These are phyloP conservation scores for Enhydra lutris DNA, from an alignment of 2,113 vertebrate species.

Conservation along the genomic window DNA sequence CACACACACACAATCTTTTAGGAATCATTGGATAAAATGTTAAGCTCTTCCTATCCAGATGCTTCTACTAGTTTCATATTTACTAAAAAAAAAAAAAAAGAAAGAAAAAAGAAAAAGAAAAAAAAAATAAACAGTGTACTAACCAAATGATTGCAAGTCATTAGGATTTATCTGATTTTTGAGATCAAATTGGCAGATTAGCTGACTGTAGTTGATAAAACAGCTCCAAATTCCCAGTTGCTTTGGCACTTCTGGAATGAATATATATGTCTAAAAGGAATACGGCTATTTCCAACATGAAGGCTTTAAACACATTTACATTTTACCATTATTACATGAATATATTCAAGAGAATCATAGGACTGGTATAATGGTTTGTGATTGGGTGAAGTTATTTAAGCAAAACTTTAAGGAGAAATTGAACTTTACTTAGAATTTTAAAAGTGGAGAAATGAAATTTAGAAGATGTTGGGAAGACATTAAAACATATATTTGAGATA, in stretches of 20 bases:
- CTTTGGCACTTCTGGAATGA: constrained; percentile 27
- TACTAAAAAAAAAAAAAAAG: neutral
- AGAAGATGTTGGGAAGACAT: neutral
- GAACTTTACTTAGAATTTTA: neutral
- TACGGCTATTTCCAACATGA: neutral
- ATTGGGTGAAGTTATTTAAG: neutral
- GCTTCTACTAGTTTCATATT: constrained; percentile 26
- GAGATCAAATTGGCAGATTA: neutral
- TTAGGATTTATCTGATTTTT: constrained; percentile 43
- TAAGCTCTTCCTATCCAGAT: neutral
- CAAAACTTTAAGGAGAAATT: neutral
- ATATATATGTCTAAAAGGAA: neutral
- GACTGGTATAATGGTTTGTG: neutral
- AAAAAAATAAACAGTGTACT: neutral
- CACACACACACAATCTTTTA: neutral
- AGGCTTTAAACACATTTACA: constrained; percentile 16
- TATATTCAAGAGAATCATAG: neutral
- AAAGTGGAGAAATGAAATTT: neutral
- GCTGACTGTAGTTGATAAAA: neutral
- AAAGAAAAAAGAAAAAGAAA: neutral
- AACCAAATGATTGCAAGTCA: constrained; percentile 6
- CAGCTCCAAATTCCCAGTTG: neutral
- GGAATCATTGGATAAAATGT: neutral
- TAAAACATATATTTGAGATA: neutral
- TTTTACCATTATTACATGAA: neutral